Percentiles rank a stretch among this genome's conserved stretches.
Conservation (phyloP, 2,888 invertebrate species). For the Macrophya alboannulata region DNA sequence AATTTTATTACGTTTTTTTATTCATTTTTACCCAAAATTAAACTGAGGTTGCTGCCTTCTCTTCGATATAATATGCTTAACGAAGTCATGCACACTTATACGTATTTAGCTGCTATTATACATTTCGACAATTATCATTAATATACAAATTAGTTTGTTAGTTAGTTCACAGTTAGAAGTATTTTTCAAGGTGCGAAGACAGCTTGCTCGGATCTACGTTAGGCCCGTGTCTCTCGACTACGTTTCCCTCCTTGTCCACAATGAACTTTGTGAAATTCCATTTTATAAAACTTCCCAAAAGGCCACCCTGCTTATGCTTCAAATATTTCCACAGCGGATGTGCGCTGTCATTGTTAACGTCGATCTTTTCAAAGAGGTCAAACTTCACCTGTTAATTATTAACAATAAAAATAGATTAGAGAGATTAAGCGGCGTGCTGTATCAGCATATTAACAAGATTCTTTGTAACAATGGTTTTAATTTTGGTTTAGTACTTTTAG, state of each 20-base stretch:
- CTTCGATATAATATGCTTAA: background rate
- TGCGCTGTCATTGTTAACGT: slow-evolving; percentile 86
- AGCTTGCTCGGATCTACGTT: slow-evolving; percentile 82
- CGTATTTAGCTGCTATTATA: too few relatives aligned
- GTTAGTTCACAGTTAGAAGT: slow-evolving; percentile 78
- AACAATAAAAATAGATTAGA: background rate
- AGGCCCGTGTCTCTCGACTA: slow-evolving; percentile 86
- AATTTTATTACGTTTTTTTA: background rate
- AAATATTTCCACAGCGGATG: slow-evolving; percentile 87
- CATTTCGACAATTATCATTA: background rate
- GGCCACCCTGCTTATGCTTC: slow-evolving; percentile 83
- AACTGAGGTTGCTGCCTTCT: background rate
- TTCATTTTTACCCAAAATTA: too few relatives aligned
- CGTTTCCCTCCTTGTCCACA: slow-evolving; percentile 87
- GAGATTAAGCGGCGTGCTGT: background rate
- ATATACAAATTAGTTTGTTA: slow-evolving; percentile 12
- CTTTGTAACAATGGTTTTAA: background rate
- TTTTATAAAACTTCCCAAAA: slow-evolving; percentile 86
- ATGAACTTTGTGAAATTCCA: slow-evolving; percentile 95
- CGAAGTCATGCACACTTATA: background rate
- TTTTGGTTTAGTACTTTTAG: slow-evolving; percentile 80
- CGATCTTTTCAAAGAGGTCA: slow-evolving; percentile 88
- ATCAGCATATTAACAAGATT: too few relatives aligned
- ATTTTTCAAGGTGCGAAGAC: slow-evolving; percentile 82
- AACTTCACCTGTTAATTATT: slow-evolving; percentile 81